Percentiles rank a stretch among this genome's conserved stretches.
Evolutionary conservation across 2,113 vertebrate genomes (phyloP).

Genomic region (Manacus vitellinus): DNA sequence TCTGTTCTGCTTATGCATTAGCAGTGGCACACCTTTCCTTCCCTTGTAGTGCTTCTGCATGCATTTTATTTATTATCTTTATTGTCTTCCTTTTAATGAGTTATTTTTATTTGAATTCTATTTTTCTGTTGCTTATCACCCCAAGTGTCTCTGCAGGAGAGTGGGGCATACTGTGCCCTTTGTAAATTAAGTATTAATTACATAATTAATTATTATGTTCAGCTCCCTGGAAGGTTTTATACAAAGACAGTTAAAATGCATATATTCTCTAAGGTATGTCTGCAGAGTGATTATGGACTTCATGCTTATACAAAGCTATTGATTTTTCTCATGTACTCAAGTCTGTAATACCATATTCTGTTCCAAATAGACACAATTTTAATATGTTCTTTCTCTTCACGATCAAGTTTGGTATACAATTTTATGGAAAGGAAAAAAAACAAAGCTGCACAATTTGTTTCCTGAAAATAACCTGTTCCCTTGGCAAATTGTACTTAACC

Average conservation of each 20-base stretch:
- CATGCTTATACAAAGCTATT: constrained; percentile 49
- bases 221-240: constrained; percentile 30
- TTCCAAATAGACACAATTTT: background rate
- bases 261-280: constrained; percentile 46
- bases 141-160: constrained; percentile 24
- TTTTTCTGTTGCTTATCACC: constrained; percentile 40
- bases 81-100: constrained; percentile 7
- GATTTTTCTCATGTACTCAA: constrained; percentile 43
- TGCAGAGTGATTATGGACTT: constrained; percentile 49
- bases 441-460: background rate
- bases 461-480: background rate
- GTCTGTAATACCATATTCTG: background rate
- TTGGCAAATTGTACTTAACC: background rate
- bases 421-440: background rate
- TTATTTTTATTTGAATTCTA: constrained; percentile 22
- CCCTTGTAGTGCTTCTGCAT: background rate
- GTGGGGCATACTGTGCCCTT: constrained; percentile 31
- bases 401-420: constrained; percentile 1
- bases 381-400: background rate
- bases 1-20: background rate
- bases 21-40: background rate
- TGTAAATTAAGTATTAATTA: constrained; percentile 70
- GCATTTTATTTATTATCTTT: constrained; percentile 4
- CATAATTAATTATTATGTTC: constrained; percentile 60
- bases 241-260: constrained; percentile 51